These are phyloP conservation scores for Diaphora mendica DNA, from an alignment of 2,888 invertebrate genomes.

Conservation along the genomic window DNA sequence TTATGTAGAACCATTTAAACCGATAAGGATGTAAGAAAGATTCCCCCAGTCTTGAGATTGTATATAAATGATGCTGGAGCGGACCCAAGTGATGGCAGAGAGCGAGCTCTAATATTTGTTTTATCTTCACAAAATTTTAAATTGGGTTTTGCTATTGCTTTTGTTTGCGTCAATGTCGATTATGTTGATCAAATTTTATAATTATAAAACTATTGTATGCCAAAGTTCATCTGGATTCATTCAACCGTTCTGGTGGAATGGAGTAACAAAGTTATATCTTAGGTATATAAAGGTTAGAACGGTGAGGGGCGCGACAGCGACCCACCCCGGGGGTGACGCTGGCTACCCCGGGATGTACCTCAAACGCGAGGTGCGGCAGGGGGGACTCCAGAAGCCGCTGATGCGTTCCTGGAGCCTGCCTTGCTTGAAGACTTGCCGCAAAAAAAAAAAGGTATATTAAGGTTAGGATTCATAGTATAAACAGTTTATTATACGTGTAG, in stretches of 20 bases:
- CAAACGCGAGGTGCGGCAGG: too few species aligned
- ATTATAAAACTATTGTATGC: not conserved
- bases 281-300: too few species aligned
- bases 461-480: too few species aligned
- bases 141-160: not conserved
- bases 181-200: too few species aligned
- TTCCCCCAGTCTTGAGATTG: constrained; percentile 58
- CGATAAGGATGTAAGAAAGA: constrained; percentile 65
- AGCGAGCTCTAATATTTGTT: not conserved
- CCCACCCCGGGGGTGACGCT: too few species aligned
- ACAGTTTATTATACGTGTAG: not conserved
- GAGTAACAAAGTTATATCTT: too few species aligned
- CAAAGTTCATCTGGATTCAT: not conserved
- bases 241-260: not conserved
- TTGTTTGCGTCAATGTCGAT: not conserved
- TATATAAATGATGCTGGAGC: constrained; percentile 36
- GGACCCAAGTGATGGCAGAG: constrained; percentile 35
- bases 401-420: too few species aligned
- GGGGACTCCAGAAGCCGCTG: too few species aligned
- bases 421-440: too few species aligned
- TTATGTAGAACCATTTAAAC: constrained; percentile 64
- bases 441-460: too few species aligned
- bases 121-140: not conserved
- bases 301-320: too few species aligned
- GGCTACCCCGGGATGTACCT: too few species aligned